Evolutionary conservation across 2,113 vertebrate genomes (phyloP).

Genomic region (Rhipidura dahli): DNA sequence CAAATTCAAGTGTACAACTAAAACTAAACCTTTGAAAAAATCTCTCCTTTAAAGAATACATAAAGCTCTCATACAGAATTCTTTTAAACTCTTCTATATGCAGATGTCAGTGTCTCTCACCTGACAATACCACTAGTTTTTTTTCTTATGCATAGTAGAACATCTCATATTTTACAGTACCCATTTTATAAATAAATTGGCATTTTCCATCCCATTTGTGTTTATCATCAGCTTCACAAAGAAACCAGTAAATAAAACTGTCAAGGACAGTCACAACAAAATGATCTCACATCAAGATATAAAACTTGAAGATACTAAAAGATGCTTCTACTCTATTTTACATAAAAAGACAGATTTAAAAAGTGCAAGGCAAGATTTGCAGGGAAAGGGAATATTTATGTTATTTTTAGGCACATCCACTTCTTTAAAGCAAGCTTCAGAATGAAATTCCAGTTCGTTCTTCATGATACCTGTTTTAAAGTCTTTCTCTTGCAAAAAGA

Average conservation of each 20-base stretch:
- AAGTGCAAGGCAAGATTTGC: constrained; percentile 87
- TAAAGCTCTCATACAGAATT: constrained; percentile 73
- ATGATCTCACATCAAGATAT: constrained; percentile 79
- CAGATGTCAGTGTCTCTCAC: constrained; percentile 31
- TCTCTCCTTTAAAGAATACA: constrained; percentile 70
- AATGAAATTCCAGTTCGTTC: constrained; percentile 81
- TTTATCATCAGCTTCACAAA: constrained; percentile 82
- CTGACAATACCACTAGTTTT: constrained; percentile 59
- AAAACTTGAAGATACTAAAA: constrained; percentile 77
- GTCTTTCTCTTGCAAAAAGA: constrained; percentile 64
- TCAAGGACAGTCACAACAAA: constrained; percentile 79
- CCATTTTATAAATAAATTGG: constrained; percentile 82
- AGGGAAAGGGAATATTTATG: constrained; percentile 60
- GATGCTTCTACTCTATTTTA: constrained; percentile 77
- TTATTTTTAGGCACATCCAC: constrained; percentile 80
- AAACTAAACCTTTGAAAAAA: constrained; percentile 69
- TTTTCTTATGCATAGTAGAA: constrained; percentile 74
- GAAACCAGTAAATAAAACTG: constrained; percentile 86
- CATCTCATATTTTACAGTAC: constrained; percentile 72
- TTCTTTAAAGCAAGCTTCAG: constrained; percentile 82
- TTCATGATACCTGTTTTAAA: constrained; percentile 79
- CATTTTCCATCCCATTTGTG: constrained; percentile 69
- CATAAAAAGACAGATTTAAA: constrained; percentile 83
- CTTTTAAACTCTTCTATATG: constrained; percentile 56
- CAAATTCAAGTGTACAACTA: constrained; percentile 77